These are phyloP conservation scores for Delichon dasypus DNA, from an alignment of 2,797 vertebrate species.

Conservation along the genomic window DNA sequence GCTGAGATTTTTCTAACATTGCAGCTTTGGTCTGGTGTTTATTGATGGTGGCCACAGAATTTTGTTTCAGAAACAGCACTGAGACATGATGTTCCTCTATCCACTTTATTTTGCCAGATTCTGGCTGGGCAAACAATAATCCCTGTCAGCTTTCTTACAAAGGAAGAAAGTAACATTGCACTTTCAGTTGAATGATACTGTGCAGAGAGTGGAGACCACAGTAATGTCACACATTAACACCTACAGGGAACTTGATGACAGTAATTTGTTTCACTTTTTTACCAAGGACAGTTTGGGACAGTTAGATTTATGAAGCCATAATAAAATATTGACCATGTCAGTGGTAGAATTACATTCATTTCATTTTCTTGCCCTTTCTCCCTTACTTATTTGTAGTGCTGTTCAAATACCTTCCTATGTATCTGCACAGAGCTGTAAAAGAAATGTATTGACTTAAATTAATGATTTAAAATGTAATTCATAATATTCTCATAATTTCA, in stretches of 20 bases:
- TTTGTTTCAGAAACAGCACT: not conserved
- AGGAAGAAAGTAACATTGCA: not conserved
- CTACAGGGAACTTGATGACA: not conserved
- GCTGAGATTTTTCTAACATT: not conserved
- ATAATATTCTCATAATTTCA: not conserved
- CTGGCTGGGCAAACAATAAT: constrained; percentile 42
- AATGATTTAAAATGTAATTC: constrained; percentile 4
- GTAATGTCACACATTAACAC: constrained; percentile 42
- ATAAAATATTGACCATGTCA: constrained; percentile 40
- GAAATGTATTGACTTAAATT: not conserved
- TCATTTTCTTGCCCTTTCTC: not conserved
- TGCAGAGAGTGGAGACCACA: not conserved
- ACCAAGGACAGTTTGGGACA: constrained; percentile 34
- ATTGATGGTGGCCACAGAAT: not conserved
- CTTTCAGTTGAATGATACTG: constrained; percentile 32
- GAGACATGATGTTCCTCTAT: not conserved
- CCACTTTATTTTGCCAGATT: not conserved
- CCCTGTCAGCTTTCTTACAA: not conserved
- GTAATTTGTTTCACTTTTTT: constrained; percentile 59
- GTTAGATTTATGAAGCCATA: constrained; percentile 52
- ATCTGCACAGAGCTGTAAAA: not conserved
- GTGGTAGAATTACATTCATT: constrained; percentile 1
- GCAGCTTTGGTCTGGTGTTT: not conserved
- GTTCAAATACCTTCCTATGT: not conserved
- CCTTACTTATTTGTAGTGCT: not conserved